Conservation (phyloP, 2,888 invertebrate species). For the Embidobia sp. region DNA sequence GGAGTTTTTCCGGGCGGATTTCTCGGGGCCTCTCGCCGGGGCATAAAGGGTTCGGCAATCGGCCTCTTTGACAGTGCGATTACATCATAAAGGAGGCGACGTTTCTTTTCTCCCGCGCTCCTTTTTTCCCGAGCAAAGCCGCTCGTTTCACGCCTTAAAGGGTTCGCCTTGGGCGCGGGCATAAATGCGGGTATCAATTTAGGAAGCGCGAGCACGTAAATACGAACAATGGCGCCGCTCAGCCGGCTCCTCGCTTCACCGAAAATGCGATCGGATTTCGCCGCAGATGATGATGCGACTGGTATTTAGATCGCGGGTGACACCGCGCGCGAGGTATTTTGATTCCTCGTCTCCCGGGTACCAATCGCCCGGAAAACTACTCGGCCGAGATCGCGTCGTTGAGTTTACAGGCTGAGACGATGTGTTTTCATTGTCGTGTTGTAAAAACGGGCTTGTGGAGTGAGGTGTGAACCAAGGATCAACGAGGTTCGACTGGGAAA, state of each 20-base stretch:
- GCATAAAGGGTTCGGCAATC: slow-evolving; percentile 66
- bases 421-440: too few relatives aligned
- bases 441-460: too few relatives aligned
- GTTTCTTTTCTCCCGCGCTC: slow-evolving; percentile 28
- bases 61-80: slow-evolving; percentile 64
- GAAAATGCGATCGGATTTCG: slow-evolving; percentile 41
- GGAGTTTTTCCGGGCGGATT: slow-evolving; percentile 68
- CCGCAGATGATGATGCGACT: slow-evolving; percentile 30
- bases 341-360: too few relatives aligned
- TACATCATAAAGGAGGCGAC: slow-evolving; percentile 66
- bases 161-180: slow-evolving; percentile 38
- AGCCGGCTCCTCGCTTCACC: slow-evolving; percentile 8
- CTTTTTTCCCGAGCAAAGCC: too few relatives aligned
- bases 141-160: slow-evolving; percentile 59
- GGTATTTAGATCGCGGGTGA: slow-evolving; percentile 30
- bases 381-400: too few relatives aligned
- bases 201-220: slow-evolving; percentile 29
- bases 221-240: slow-evolving; percentile 31
- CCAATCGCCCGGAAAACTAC: too few relatives aligned
- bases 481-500: too few relatives aligned
- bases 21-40: slow-evolving; percentile 31
- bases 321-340: too few relatives aligned
- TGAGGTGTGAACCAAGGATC: too few relatives aligned
- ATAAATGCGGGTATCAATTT: slow-evolving; percentile 47
- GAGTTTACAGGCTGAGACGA: too few relatives aligned